Conservation (phyloP, 1,140 invertebrate genomes). For the Pachypeltis micranthus region DNA sequence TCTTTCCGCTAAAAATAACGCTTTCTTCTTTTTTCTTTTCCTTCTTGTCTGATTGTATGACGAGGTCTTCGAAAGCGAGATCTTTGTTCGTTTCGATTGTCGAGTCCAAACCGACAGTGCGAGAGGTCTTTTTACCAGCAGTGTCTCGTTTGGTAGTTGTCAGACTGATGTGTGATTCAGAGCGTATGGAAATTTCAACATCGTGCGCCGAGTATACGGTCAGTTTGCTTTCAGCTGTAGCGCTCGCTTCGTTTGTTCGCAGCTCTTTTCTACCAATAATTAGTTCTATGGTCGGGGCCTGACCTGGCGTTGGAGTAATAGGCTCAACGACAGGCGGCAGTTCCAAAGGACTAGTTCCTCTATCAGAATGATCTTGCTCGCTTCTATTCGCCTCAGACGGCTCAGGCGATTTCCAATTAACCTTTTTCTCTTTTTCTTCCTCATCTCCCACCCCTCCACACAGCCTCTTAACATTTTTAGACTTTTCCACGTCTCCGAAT, state of each 20-base stretch:
- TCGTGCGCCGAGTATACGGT: constrained; percentile 38
- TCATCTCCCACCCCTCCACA: constrained; percentile 35
- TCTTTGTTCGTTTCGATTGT: constrained; percentile 30
- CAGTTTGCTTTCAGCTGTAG: constrained; percentile 38
- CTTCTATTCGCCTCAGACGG: neutral
- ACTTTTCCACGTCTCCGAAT: constrained; percentile 28
- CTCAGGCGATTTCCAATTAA: constrained; percentile 14
- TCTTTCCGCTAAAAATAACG: constrained; percentile 39
- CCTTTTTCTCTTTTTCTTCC: constrained; percentile 20
- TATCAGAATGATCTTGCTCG: constrained; percentile 24
- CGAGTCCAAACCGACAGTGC: constrained; percentile 36
- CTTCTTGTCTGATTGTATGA: constrained; percentile 20
- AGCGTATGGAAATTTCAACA: constrained; percentile 41
- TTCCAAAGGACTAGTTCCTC: constrained; percentile 37
- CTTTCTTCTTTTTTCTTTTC: constrained; percentile 37
- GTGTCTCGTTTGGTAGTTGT: constrained; percentile 34
- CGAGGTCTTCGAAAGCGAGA: constrained; percentile 27
- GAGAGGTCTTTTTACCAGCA: constrained; percentile 35
- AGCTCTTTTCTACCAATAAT: constrained; percentile 41
- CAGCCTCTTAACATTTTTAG: constrained; percentile 32
- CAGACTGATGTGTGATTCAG: constrained; percentile 40
- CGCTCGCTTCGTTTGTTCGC: constrained; percentile 37
- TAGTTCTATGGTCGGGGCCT: constrained; percentile 37
- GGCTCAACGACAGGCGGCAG: constrained; percentile 27
- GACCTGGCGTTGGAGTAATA: constrained; percentile 16